A percentile compares a stretch with the other conserved stretches of the same genome.
These are phyloP conservation scores for Alentia gelatinosa DNA, from an alignment of 2,888 invertebrate genomes.

Conservation along the genomic window DNA sequence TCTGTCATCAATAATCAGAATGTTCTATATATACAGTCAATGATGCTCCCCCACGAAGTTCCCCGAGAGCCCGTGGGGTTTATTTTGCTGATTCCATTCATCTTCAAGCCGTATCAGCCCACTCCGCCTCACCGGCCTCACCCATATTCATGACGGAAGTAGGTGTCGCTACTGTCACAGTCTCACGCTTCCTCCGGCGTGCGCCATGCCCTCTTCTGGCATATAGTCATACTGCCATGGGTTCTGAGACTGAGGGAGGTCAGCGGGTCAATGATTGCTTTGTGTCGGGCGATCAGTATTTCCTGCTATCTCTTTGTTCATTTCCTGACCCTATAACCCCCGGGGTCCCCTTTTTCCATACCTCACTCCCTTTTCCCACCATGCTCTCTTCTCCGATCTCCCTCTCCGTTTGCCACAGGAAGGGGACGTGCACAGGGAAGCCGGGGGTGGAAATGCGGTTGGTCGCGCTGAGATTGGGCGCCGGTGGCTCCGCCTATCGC, in stretches of 20 bases:
- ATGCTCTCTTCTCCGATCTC: background rate
- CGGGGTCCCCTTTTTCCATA: too few species aligned
- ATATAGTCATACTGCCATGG: background rate
- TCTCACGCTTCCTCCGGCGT: background rate
- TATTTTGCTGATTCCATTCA: background rate
- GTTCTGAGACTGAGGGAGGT: background rate
- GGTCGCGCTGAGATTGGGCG: constrained; percentile 13
- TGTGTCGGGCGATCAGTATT: background rate
- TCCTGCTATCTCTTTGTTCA: background rate
- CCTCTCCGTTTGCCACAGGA: background rate
- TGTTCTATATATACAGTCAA: too few species aligned
- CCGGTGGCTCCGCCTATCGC: background rate
- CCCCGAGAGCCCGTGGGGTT: background rate
- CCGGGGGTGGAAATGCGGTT: background rate
- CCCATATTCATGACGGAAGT: background rate
- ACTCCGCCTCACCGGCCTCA: background rate
- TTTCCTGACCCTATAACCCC: background rate
- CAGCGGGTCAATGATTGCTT: background rate
- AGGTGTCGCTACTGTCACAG: background rate
- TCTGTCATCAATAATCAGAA: too few species aligned
- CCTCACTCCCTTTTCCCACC: background rate
- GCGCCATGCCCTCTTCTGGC: background rate
- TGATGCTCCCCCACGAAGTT: too few species aligned
- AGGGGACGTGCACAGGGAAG: background rate
- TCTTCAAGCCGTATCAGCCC: background rate